A percentile compares a stretch with the other conserved stretches of the same genome.
These are phyloP conservation scores for Griposia aprilina DNA, from an alignment of 2,888 invertebrate species.

Conservation along the genomic window DNA sequence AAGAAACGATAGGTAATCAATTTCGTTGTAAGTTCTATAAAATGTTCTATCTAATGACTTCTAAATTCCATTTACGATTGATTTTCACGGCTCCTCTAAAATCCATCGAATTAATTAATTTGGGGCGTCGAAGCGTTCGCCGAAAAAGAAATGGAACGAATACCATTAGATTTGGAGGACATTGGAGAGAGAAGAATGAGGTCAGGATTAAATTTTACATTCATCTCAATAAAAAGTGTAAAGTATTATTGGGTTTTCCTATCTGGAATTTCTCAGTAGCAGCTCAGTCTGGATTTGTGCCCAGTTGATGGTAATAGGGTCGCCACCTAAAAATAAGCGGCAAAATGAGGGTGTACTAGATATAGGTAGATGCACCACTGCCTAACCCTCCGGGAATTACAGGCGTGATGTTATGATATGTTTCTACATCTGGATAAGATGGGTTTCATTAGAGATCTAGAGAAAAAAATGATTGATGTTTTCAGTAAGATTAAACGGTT, in stretches of 20 bases:
- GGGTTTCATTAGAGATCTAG: neutral
- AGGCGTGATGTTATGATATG: no score
- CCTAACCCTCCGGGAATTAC: no score
- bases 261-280: neutral
- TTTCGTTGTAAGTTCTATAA: neutral
- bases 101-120: conserved; percentile 23
- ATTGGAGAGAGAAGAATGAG: conserved; percentile 3
- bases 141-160: conserved; percentile 32
- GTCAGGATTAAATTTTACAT: neutral
- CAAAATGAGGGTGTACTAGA: no score
- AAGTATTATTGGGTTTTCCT: neutral
- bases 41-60: no score
- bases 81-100: neutral
- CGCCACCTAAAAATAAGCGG: neutral
- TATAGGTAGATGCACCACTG: no score
- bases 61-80: neutral
- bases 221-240: neutral
- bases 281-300: neutral
- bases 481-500: neutral
- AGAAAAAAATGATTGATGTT: neutral
- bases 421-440: neutral
- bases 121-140: conserved; percentile 24
- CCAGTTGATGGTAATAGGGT: neutral
- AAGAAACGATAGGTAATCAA: neutral
- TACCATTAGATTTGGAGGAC: conserved; percentile 1